Evolutionary conservation across 2,888 invertebrate genomes (phyloP).

Genomic region (Galeruca laticollis): DNA sequence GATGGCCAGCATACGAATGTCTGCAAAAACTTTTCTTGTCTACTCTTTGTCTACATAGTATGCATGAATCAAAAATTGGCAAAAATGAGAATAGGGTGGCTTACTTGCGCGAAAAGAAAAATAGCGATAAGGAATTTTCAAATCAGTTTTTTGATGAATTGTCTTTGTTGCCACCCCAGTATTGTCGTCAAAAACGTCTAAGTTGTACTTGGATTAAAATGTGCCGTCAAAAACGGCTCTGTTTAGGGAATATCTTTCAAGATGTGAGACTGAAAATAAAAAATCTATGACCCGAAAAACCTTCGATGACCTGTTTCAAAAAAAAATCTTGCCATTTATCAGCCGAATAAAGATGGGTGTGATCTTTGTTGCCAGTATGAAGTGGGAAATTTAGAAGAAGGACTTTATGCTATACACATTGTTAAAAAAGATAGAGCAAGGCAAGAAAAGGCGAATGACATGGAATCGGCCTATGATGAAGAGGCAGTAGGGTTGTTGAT

Average conservation of each 20-base stretch:
- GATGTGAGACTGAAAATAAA: background rate
- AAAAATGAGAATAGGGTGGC: too few species aligned
- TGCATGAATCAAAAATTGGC: too few species aligned
- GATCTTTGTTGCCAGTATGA: too few species aligned
- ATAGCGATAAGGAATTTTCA: background rate
- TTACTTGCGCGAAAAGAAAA: too few species aligned
- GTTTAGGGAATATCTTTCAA: background rate
- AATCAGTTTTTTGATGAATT: too few species aligned
- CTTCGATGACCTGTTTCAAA: too few species aligned
- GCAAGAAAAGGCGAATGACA: background rate
- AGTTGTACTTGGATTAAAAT: too few species aligned
- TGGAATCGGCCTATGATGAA: too few species aligned
- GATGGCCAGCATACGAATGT: too few species aligned
- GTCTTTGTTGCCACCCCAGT: background rate
- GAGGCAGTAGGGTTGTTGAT: background rate
- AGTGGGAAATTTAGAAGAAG: constrained; percentile 1
- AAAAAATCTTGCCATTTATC: background rate
- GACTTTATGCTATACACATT: background rate
- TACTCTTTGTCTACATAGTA: too few species aligned
- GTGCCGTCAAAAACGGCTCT: background rate
- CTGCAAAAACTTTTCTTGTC: too few species aligned
- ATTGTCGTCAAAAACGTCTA: background rate
- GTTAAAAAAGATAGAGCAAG: background rate
- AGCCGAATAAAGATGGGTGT: too few species aligned
- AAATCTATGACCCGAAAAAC: background rate